Evolutionary conservation across 2,113 vertebrate species (phyloP).

Genomic region (Protobothrops mucrosquamatus): DNA sequence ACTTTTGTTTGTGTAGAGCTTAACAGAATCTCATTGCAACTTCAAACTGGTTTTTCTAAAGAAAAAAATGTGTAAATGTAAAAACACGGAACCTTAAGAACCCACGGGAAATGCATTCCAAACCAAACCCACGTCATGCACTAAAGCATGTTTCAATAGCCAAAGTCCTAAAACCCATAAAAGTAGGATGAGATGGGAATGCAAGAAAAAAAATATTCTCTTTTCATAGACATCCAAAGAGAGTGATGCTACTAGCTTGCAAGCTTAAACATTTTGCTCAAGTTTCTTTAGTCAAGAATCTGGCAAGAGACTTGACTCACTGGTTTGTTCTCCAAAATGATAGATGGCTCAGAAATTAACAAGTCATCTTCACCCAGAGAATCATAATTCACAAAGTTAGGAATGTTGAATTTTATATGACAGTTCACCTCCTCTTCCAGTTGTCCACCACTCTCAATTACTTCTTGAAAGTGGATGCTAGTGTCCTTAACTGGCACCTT

Average conservation of each 20-base stretch:
- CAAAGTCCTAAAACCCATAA: not conserved
- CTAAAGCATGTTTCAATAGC: not conserved
- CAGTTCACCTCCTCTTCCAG: slow-evolving; percentile 66
- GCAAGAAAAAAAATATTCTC: not conserved
- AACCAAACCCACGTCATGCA: not conserved
- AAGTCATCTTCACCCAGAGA: slow-evolving; percentile 82
- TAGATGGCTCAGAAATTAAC: slow-evolving; percentile 77
- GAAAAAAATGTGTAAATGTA: not conserved
- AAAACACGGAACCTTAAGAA: not conserved
- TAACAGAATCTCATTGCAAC: not conserved
- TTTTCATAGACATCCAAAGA: not conserved
- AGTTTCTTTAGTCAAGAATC: slow-evolving; percentile 60
- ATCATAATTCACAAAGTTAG: slow-evolving; percentile 89
- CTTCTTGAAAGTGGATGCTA: slow-evolving; percentile 57
- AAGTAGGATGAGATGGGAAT: slow-evolving; percentile 10
- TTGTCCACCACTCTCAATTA: slow-evolving; percentile 44
- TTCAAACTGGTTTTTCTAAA: not conserved
- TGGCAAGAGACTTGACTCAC: slow-evolving; percentile 49
- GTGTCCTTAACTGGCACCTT: slow-evolving; percentile 56
- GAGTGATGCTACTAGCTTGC: not conserved
- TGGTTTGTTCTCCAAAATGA: slow-evolving; percentile 73
- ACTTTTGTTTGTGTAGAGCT: not conserved
- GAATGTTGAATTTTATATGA: slow-evolving; percentile 85
- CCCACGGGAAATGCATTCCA: not conserved
- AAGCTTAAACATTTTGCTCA: fast-evolving